These are phyloP conservation scores for Goniozus legneri DNA, from an alignment of 1,140 invertebrate genomes.

Conservation along the genomic window DNA sequence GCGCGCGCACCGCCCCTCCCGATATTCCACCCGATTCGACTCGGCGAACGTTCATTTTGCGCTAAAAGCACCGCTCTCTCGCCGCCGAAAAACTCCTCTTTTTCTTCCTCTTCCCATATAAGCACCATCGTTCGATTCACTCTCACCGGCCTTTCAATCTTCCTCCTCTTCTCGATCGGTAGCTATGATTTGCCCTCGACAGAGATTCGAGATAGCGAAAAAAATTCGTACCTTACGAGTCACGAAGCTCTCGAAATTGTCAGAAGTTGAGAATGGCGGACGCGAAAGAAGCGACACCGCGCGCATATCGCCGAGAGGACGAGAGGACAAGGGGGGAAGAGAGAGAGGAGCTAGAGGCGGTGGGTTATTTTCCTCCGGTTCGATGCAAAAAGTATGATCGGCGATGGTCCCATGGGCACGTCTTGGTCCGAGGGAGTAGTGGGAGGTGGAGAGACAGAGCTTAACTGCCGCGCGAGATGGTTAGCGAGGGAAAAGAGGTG, in stretches of 20 bases:
- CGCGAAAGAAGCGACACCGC: background rate
- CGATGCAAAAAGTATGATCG: conserved; percentile 47
- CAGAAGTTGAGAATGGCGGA: background rate
- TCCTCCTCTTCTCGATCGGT: no score
- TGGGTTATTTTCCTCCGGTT: conserved; percentile 8
- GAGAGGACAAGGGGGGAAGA: background rate
- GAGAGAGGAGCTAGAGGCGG: background rate
- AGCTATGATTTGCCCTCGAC: background rate
- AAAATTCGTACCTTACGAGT: background rate
- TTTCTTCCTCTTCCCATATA: background rate
- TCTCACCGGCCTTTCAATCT: background rate
- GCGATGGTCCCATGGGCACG: conserved; percentile 38
- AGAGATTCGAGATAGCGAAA: background rate
- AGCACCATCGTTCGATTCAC: background rate
- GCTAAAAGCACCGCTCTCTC: background rate
- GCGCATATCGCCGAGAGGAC: background rate
- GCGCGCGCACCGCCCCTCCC: background rate
- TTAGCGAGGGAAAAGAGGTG: conserved; percentile 30
- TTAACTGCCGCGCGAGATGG: conserved; percentile 15
- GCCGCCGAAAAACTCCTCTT: background rate
- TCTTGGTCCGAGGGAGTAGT: conserved; percentile 14
- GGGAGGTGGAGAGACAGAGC: conserved; percentile 1
- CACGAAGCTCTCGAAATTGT: background rate
- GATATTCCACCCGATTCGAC: background rate
- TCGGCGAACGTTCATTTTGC: background rate